Conservation (phyloP, 2,113 vertebrate species). For the Leiothrix lutea region DNA sequence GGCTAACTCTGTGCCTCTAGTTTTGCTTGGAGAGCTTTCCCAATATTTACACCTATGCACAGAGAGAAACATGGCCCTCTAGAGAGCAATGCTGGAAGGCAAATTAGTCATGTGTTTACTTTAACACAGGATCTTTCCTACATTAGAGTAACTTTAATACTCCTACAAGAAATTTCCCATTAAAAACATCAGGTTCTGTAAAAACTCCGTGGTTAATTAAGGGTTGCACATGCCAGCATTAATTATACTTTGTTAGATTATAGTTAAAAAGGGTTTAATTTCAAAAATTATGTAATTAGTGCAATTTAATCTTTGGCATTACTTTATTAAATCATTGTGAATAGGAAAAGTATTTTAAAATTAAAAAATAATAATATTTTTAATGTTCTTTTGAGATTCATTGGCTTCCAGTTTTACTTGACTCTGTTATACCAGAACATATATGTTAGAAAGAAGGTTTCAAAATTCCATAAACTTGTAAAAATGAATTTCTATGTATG, state of each 20-base stretch:
- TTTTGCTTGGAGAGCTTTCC: not conserved
- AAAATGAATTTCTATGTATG: not conserved
- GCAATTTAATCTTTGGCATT: not conserved
- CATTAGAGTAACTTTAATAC: not conserved
- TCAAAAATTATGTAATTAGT: not conserved
- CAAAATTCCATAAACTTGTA: not conserved
- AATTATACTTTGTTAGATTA: not conserved
- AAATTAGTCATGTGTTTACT: not conserved
- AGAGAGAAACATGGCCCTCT: not conserved
- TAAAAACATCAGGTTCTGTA: not conserved
- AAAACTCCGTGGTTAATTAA: not conserved
- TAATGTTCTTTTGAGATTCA: not conserved
- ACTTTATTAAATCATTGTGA: not conserved
- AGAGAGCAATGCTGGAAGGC: not conserved
- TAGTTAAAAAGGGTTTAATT: not conserved
- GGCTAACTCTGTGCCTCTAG: not conserved
- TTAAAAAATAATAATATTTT: not conserved
- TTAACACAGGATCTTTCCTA: not conserved
- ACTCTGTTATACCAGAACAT: not conserved
- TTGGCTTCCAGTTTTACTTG: not conserved
- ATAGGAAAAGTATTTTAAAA: not conserved
- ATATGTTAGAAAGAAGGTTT: not conserved
- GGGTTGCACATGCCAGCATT: not conserved
- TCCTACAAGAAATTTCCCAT: not conserved
- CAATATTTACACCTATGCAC: not conserved